Base-by-base conservation (phyloP, 2,113 vertebrate genomes). In the Chelonoidis abingdonii region DNA sequence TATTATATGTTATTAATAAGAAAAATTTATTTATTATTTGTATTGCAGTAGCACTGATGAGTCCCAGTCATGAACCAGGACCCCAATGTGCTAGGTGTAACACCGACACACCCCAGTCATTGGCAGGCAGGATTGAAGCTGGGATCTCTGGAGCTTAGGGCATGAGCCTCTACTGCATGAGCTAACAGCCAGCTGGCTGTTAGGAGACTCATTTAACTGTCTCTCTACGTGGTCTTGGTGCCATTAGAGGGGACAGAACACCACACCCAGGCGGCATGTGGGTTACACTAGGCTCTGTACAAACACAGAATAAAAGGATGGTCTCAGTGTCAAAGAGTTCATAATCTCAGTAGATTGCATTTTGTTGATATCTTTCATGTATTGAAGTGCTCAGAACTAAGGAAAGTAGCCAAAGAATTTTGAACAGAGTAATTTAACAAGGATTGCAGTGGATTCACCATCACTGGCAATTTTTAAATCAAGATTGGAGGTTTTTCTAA, bases 1-100 rank as follows among this genome's bases (percentile, higher is more conserved):
- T n/a, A 19, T 35, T 10, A 59, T 90, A 80, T 83, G 2, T 90
- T 65, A 90, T 76, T 27, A 76, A 85, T 81, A 96, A 92, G 50
- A 85, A 87, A 22, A 49, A 89, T 85, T 57, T 24, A 44, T 89
- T 83, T 4, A 4, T 16, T 75, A 35, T 50, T 87, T 10, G 54
- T 78, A 87, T 24, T 0, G 0, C 35, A 13, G 2, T 76, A 84
- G 72, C 83, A 80, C 79, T 17, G 14, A 21, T 2, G 78, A 86
- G 10, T 10, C 35, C 24, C 38, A 27, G 22, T 44, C 56, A n/a
- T 57, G 35, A 69, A 7, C 19, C 62, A 80, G 50, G 86, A 90
- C 53, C 52, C 85, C 72, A 75, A 0, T 0, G 31, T 24, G 89
- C 83, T 49, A 76, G 53, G 53, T 54, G 53, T 22, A 54, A 54